Conservation (phyloP, 1,140 invertebrate genomes). For the Calephelis virginiensis region DNA sequence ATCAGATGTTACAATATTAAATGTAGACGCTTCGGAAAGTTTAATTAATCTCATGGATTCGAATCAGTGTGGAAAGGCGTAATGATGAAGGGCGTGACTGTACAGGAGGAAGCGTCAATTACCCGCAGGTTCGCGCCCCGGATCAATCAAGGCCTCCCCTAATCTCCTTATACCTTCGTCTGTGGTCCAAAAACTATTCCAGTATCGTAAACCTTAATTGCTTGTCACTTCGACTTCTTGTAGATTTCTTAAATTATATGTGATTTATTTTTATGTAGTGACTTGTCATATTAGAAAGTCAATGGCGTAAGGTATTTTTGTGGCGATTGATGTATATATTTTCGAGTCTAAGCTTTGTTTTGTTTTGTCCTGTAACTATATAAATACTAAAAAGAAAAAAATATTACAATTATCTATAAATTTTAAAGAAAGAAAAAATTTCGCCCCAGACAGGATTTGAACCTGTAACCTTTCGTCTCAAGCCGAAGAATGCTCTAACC, state of each 20-base stretch:
- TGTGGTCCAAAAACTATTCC: slow-evolving; percentile 29
- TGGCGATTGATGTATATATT: too few species aligned
- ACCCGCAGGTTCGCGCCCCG: slow-evolving; percentile 6
- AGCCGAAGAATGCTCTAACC: too few species aligned
- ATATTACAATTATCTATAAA: too few species aligned
- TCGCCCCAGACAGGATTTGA: too few species aligned
- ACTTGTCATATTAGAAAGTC: too few species aligned
- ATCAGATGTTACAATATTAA: slow-evolving; percentile 14
- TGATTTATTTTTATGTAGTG: background rate
- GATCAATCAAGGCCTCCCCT: slow-evolving; percentile 28
- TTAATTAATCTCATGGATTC: slow-evolving; percentile 14
- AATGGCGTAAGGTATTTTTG: too few species aligned
- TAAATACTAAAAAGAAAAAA: too few species aligned
- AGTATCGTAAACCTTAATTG: slow-evolving; percentile 31
- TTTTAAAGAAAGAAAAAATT: too few species aligned
- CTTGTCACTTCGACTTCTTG: slow-evolving; percentile 19
- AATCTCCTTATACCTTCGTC: slow-evolving; percentile 25
- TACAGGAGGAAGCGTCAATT: slow-evolving; percentile 23
- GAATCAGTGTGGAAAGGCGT: slow-evolving; percentile 14
- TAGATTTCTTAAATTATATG: background rate
- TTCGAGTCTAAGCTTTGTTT: too few species aligned
- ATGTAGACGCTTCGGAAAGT: background rate
- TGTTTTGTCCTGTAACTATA: too few species aligned
- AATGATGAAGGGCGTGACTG: slow-evolving; percentile 31
- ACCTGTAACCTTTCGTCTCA: too few species aligned